Evolutionary conservation across 2,113 vertebrate species (phyloP), one percentile per base, ranked within the genome.

Genomic region (Spea bombifrons): DNA sequence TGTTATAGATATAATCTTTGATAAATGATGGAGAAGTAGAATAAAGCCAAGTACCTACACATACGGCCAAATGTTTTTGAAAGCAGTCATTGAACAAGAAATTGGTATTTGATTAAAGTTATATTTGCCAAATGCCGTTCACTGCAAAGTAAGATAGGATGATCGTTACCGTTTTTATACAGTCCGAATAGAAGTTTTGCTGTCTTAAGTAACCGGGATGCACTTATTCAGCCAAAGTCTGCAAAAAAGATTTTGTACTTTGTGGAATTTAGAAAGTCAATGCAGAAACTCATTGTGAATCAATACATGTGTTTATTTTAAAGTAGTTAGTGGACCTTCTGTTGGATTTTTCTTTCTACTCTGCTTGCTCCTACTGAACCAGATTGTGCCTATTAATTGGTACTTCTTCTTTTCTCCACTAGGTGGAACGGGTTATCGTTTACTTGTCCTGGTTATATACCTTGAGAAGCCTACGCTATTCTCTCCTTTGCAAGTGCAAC

Each of bases 1-100:
- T 45, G 55, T 76, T 76, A 68, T 76, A 59, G 75, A 76, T 76
- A 45, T 76, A 66, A 76, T 67, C 75, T 16, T 68, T 59, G 75
- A 76, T 76, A 76, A 76, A 76, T 76, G 68, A 76, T 76, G 75
- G 68, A 76, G 47, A 30, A 52, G 67, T 6, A 52, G 63, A 50
- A 48, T 9, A 9, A 48, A 76, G 75, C 75, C 65, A 68, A 69
- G 66, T 76, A 68, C 75, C 57, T 68, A 76, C 15, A 76, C 46
- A 30, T 44, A 61, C 59, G 52, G 75, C 75, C 75, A 76, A 66
- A 68, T 68, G 10, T 50, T 76, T 76, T 68, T 57, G 65, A 76
- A 76, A 68, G 75, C 66, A 69, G 75, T 76, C 53, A 52, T 76
- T 76, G 57, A 66, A 59, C n/a, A 68, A 68, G 50, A 76, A 76